Percentiles rank a stretch among this genome's conserved stretches.
These are phyloP conservation scores for Aphelocoma californica DNA, from an alignment of 2,797 vertebrate species.

Conservation along the genomic window DNA sequence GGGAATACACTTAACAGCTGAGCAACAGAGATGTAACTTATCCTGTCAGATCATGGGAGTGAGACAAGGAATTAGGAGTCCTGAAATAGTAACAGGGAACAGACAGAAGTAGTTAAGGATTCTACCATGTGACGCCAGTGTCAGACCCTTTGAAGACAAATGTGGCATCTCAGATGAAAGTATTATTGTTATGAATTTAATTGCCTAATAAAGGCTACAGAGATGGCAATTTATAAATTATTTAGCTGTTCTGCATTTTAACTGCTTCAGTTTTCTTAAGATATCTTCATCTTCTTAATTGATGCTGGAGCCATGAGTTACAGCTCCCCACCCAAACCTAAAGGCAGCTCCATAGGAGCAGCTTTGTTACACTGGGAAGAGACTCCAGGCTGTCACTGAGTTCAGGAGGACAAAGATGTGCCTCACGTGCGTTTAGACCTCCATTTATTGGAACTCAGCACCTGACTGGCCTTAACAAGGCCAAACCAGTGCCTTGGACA, in stretches of 20 bases:
- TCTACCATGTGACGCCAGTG: neutral
- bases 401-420: neutral
- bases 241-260: neutral
- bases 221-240: neutral
- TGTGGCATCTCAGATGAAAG: neutral
- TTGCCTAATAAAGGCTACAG: neutral
- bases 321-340: neutral
- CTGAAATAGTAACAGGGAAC: neutral
- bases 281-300: neutral
- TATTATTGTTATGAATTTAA: neutral
- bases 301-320: neutral
- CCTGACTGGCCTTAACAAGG: neutral
- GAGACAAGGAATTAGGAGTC: neutral
- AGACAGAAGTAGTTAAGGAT: neutral
- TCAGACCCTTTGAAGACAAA: neutral
- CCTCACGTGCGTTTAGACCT: neutral
- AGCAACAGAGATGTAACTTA: slow-evolving; percentile 31
- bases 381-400: neutral
- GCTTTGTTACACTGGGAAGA: neutral
- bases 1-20: slow-evolving; percentile 21
- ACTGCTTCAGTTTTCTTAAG: neutral
- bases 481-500: neutral
- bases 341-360: neutral
- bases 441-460: neutral
- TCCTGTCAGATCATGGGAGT: neutral